Conservation (phyloP, 2,888 invertebrate genomes). For the Caenorhabditis parvicauda region DNA sequence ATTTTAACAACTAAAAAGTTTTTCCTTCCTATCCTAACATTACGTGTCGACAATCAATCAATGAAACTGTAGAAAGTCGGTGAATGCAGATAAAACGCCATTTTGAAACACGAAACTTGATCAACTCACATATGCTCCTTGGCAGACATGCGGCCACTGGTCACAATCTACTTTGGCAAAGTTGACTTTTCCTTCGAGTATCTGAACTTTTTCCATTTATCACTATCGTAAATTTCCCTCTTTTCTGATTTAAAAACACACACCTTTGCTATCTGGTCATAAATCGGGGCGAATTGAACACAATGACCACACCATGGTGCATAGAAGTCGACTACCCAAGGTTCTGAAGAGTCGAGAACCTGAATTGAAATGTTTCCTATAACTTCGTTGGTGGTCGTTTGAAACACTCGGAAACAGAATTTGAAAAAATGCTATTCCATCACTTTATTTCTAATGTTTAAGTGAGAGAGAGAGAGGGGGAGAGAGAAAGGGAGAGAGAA, state of each 20-base stretch:
- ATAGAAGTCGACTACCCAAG: slow-evolving; percentile 67
- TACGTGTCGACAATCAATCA: too few species aligned
- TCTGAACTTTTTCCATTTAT: slow-evolving; percentile 22
- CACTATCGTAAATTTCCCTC: not conserved
- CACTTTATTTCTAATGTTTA: slow-evolving; percentile 2
- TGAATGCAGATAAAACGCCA: not conserved
- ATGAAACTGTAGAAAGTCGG: too few species aligned
- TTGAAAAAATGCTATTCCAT: not conserved
- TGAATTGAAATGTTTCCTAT: slow-evolving; percentile 23
- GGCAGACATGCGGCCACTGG: slow-evolving; percentile 67
- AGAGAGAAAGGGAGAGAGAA: slow-evolving; percentile 45
- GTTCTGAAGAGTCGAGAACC: slow-evolving; percentile 67
- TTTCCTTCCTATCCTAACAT: too few species aligned
- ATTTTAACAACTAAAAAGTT: too few species aligned
- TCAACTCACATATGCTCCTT: slow-evolving; percentile 66
- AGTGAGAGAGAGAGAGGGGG: slow-evolving; percentile 68
- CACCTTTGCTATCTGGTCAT: slow-evolving; percentile 72
- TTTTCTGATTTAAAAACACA: too few species aligned
- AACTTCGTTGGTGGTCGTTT: not conserved
- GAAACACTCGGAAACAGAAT: too few species aligned
- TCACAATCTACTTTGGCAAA: slow-evolving; percentile 74
- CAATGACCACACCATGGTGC: slow-evolving; percentile 70
- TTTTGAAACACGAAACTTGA: too few species aligned
- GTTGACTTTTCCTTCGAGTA: slow-evolving; percentile 68
- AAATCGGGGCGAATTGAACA: slow-evolving; percentile 73